Evolutionary conservation across 2,113 vertebrate species (phyloP).

Genomic region (Barbus barbus): DNA sequence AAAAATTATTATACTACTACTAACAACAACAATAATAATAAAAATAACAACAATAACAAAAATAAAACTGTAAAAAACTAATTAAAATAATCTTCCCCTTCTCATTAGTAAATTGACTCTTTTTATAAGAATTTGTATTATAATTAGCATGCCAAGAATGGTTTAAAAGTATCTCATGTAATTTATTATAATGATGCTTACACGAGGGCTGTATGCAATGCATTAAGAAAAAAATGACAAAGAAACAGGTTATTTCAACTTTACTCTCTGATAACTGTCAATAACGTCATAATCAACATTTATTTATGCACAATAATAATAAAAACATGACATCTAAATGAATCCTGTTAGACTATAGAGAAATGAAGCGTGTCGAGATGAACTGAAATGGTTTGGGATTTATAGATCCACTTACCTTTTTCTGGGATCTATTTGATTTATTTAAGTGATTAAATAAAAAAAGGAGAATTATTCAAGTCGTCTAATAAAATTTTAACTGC

Average conservation of each 20-base stretch:
- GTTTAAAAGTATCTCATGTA: not conserved
- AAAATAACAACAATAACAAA: not conserved
- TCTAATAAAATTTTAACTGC: not conserved
- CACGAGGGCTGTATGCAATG: not conserved
- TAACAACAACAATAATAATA: not conserved
- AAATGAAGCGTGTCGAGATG: not conserved
- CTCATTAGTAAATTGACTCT: not conserved
- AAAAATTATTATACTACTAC: not conserved
- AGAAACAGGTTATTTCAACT: too few relatives aligned
- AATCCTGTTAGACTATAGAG: not conserved
- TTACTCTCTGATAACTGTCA: not conserved
- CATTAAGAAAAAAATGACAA: not conserved
- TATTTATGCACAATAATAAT: not conserved
- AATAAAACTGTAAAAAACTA: too few relatives aligned
- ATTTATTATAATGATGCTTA: slow-evolving; percentile 7
- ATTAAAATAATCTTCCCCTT: too few relatives aligned
- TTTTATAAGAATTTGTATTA: too few relatives aligned
- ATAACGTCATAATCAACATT: not conserved
- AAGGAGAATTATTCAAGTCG: not conserved
- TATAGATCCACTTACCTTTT: slow-evolving; percentile 52
- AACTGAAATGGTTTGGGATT: not conserved
- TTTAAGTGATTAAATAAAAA: not conserved
- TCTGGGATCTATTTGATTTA: slow-evolving; percentile 48
- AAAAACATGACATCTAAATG: not conserved
- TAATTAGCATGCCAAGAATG: not conserved